These are phyloP conservation scores for Celastrina argiolus DNA, from an alignment of 2,888 invertebrate species.

Conservation along the genomic window DNA sequence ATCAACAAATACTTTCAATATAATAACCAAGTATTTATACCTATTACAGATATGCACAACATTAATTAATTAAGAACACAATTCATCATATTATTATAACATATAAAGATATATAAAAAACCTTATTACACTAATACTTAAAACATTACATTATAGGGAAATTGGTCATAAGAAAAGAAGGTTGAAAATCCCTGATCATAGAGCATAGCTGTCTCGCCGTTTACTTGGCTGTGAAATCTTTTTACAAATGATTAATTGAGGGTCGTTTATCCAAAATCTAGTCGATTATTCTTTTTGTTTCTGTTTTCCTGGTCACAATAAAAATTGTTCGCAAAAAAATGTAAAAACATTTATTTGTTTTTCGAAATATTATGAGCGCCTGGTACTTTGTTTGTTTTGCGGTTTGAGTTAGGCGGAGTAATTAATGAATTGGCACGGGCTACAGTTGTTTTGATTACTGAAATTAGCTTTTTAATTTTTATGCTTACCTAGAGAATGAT, in stretches of 20 bases:
- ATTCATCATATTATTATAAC: too few species aligned
- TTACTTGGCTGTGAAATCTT: background rate
- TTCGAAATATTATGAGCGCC: constrained; percentile 5
- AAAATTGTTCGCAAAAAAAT: constrained; percentile 18
- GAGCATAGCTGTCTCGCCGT: background rate
- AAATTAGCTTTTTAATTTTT: background rate
- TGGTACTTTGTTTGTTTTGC: constrained; percentile 7
- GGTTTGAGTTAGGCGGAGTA: background rate
- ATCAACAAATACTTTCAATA: too few species aligned
- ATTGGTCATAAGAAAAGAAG: background rate
- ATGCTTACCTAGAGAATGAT: too few species aligned
- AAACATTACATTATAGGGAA: too few species aligned
- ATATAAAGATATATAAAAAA: too few species aligned
- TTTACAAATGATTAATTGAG: background rate
- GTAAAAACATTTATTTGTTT: constrained; percentile 13
- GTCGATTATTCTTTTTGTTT: background rate
- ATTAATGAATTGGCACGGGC: background rate
- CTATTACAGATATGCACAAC: too few species aligned
- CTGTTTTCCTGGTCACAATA: constrained; percentile 15
- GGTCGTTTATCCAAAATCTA: background rate
- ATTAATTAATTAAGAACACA: too few species aligned
- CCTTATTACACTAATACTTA: too few species aligned
- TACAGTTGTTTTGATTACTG: background rate
- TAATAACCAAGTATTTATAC: too few species aligned
- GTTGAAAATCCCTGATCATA: background rate